Evolutionary conservation across 2,113 vertebrate species (phyloP).

Genomic region (Porphyrio hochstetteri): DNA sequence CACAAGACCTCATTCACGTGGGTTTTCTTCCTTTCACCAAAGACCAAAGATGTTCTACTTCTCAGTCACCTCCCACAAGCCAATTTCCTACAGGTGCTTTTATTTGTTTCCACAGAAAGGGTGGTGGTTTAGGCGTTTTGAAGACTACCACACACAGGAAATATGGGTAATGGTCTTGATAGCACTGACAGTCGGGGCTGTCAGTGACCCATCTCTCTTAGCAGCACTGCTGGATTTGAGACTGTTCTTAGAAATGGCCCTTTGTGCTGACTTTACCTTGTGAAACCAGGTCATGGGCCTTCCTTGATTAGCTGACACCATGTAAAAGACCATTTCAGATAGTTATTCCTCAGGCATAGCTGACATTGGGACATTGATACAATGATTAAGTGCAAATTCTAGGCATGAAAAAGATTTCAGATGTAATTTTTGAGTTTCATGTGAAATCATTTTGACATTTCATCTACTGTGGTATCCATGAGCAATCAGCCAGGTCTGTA

Average conservation of each 20-base stretch:
- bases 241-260: neutral
- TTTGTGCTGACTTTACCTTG: neutral
- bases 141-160: neutral
- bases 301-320: neutral
- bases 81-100: neutral
- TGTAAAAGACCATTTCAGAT: neutral
- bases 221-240: neutral
- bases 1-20: neutral
- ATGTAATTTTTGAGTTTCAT: neutral
- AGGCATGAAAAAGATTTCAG: neutral
- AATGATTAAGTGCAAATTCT: neutral
- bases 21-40: neutral
- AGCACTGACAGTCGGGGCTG: neutral
- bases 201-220: neutral
- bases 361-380: no score
- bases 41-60: neutral
- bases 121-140: neutral
- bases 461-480: neutral
- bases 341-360: no score
- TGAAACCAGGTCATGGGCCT: neutral
- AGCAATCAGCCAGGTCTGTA: neutral
- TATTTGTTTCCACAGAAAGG: neutral
- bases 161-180: neutral
- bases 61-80: neutral
- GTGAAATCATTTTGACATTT: neutral